Evolutionary conservation across 2,797 vertebrate genomes (phyloP), one percentile per base, ranked within the genome.

Genomic region (Eupleurogrammus muticus): DNA sequence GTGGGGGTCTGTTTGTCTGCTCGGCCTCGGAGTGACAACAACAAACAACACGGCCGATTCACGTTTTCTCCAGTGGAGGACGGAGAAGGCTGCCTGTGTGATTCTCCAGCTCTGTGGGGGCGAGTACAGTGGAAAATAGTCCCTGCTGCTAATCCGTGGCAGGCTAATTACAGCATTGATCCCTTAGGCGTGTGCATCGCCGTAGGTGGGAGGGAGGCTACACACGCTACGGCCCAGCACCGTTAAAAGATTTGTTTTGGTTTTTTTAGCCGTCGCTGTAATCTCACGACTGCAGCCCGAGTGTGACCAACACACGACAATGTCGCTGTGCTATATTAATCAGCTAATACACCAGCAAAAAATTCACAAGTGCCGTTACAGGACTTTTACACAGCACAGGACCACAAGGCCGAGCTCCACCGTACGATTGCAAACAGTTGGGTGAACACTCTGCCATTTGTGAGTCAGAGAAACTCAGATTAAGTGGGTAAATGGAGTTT

Each of bases 151-250:
- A 92, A 93, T 93, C 93, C 90, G 92, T 92, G 82, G 65, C 74
- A 80, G 80, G 85, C 89, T 92, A 93, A 94, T 93, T 92, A 93
- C 85, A 90, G 89, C 89, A 89, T 83, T 91, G 91, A 90, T 92
- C 89, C 89, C 81, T 73, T 68, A 66, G 80, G 87, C 86, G 38
- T 80, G 79, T 76, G 57, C 70, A 80, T 88, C 78, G 56, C 80
- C 36, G 66, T 63, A 77, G 81, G 78, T 74, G 80, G 73, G 66
- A 82, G 82, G 69, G 83, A 81, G 78, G 59, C 35, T 66, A 69
- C 60, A 63, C 47, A 79, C 73, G 67, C 47, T 61, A 52, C 53
- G 47, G 46, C 66, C 69, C 64, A 54, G 51, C 69, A 56, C 66
- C 21, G 51, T 62, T 65, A 28, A n/a, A n/a, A 47, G 23, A 73